Evolutionary conservation across 1,140 invertebrate species (phyloP).

Genomic region (Drosophila ambigua): DNA sequence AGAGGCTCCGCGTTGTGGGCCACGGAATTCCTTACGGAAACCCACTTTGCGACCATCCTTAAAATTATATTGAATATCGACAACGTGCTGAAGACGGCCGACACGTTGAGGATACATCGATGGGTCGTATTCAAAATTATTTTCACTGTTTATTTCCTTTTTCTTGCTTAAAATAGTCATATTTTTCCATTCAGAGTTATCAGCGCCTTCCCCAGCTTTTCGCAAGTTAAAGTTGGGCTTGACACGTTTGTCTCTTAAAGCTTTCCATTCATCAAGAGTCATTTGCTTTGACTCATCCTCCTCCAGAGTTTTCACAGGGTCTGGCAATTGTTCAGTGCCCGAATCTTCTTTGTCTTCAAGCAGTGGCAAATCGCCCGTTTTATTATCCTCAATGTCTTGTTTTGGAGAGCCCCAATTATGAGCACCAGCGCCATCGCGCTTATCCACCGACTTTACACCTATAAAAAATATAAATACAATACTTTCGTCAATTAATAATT

Average conservation of each 20-base stretch:
- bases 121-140: slow-evolving; percentile 89
- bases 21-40: slow-evolving; percentile 84
- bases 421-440: slow-evolving; percentile 95
- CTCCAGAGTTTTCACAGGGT: slow-evolving; percentile 82
- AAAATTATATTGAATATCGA: slow-evolving; percentile 96
- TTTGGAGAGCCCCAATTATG: slow-evolving; percentile 98
- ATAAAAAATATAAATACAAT: not conserved
- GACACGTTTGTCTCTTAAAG: slow-evolving; percentile 88
- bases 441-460: slow-evolving; percentile 96
- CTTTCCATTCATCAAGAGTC: slow-evolving; percentile 95
- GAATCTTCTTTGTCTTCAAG: slow-evolving; percentile 83
- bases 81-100: slow-evolving; percentile 92
- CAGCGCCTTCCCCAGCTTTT: slow-evolving; percentile 96
- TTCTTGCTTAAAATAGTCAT: slow-evolving; percentile 86
- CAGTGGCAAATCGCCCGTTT: slow-evolving; percentile 84
- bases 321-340: slow-evolving; percentile 84
- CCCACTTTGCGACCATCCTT: slow-evolving; percentile 89
- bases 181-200: slow-evolving; percentile 95
- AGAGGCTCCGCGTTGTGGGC: slow-evolving; percentile 24
- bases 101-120: slow-evolving; percentile 93
- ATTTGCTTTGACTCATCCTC: slow-evolving; percentile 92
- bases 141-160: slow-evolving; percentile 86
- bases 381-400: slow-evolving; percentile 92
- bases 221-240: slow-evolving; percentile 94
- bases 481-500: not conserved